Percentiles rank a stretch among this genome's conserved stretches.
These are phyloP conservation scores for Callopanchax toddi DNA, from an alignment of 2,113 vertebrate species.

Conservation along the genomic window DNA sequence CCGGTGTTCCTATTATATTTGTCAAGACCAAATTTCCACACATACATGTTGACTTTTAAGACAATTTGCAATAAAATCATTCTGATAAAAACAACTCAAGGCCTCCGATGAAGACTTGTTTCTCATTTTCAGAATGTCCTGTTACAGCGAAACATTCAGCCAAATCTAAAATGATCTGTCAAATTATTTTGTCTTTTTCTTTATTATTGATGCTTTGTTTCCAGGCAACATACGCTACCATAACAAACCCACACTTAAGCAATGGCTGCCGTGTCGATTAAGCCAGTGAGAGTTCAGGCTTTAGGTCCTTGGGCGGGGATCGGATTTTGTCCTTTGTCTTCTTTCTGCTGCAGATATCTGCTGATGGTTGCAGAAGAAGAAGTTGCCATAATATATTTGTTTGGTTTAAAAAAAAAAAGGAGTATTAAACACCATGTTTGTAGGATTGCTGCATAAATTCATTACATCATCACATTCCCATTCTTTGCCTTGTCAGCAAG, in stretches of 20 bases:
- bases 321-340: slow-evolving; percentile 10
- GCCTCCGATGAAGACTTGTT: too few relatives aligned
- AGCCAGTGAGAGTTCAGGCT: not conserved
- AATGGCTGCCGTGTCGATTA: not conserved
- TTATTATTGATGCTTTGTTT: too few relatives aligned
- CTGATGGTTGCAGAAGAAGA: slow-evolving; percentile 37
- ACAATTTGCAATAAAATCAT: too few relatives aligned
- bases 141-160: too few relatives aligned
- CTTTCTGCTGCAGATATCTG: slow-evolving; percentile 16
- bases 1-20: too few relatives aligned
- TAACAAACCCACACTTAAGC: not conserved
- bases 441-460: slow-evolving; percentile 55
- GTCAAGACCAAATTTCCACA: too few relatives aligned
- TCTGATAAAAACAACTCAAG: too few relatives aligned
- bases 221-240: not conserved
- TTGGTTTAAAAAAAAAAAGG: not conserved
- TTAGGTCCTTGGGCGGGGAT: too few relatives aligned
- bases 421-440: slow-evolving; percentile 27
- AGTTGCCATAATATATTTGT: slow-evolving; percentile 31
- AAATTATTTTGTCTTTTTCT: too few relatives aligned
- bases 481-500: slow-evolving; percentile 59
- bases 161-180: too few relatives aligned
- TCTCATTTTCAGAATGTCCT: too few relatives aligned
- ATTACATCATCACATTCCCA: slow-evolving; percentile 63
- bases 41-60: too few relatives aligned